Conservation (phyloP, 2,888 invertebrate genomes). For the Acleris emargana region DNA sequence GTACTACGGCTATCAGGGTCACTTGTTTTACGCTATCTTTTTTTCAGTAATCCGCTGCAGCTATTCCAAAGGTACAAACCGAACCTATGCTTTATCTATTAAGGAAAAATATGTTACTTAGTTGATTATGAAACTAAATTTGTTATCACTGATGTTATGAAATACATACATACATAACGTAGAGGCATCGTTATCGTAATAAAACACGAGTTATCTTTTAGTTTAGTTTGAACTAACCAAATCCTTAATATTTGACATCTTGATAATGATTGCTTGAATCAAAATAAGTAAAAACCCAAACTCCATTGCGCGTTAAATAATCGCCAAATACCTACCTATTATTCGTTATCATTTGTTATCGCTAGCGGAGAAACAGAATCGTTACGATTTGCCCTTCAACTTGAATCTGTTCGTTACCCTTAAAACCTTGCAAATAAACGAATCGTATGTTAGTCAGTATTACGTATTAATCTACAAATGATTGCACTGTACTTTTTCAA, state of each 20-base stretch:
- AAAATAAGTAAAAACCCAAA: no score
- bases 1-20: not conserved
- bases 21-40: constrained; percentile 4
- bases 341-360: constrained; percentile 28
- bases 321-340: not conserved
- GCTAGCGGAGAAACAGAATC: constrained; percentile 13
- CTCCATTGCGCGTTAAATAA: no score
- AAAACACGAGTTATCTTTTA: no score
- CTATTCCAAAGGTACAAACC: constrained; percentile 1
- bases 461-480: no score
- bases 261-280: no score
- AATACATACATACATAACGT: not conserved
- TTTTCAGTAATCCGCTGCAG: not conserved
- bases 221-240: no score
- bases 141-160: constrained; percentile 12
- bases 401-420: constrained; percentile 16
- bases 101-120: constrained; percentile 16
- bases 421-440: not conserved
- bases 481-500: no score
- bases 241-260: no score
- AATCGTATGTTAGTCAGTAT: no score
- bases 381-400: constrained; percentile 30
- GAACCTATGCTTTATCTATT: constrained; percentile 22
- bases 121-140: constrained; percentile 23
- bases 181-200: no score